Percentiles rank a stretch among this genome's conserved stretches.
phyloP scores from a whole-genome alignment of 2,113 vertebrate species.

The Tenrec ecaudatus region DNA sequence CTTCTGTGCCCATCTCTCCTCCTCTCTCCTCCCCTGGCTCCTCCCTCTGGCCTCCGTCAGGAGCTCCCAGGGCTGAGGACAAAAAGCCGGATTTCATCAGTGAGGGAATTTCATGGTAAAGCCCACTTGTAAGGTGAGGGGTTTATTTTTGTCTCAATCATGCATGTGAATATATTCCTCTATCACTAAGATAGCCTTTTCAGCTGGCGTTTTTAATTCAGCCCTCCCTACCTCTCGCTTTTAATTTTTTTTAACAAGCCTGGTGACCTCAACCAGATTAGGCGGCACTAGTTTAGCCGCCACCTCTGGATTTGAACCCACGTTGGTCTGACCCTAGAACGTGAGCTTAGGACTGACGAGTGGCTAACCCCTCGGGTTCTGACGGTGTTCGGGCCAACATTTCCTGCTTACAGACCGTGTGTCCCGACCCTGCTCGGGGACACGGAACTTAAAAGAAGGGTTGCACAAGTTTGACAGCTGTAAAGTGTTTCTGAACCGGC shows the following conservation, averaged over 20 bases:
- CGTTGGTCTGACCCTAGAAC: background rate
- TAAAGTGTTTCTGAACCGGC: no score
- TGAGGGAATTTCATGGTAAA: background rate
- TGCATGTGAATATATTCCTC: background rate
- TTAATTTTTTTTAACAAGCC: background rate
- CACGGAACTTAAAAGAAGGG: no score
- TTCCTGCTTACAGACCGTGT: no score
- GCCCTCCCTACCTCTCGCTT: accelerated
- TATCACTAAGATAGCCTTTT: background rate
- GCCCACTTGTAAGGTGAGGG: background rate
- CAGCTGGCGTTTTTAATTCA: background rate
- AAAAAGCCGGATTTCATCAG: background rate
- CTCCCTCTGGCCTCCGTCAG: background rate
- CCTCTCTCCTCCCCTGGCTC: background rate
- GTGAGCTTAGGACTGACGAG: background rate
- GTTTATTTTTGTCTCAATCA: background rate
- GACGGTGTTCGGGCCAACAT: no score
- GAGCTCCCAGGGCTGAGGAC: background rate
- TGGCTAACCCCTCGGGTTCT: background rate
- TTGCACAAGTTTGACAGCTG: no score
- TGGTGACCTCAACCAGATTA: background rate
- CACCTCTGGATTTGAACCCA: background rate
- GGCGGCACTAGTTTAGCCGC: background rate
- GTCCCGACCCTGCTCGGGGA: no score
- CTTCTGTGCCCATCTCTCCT: background rate